Base-by-base conservation (phyloP, 92 coral and sea anemone genomes). In the Parazoanthus atlanticus region DNA sequence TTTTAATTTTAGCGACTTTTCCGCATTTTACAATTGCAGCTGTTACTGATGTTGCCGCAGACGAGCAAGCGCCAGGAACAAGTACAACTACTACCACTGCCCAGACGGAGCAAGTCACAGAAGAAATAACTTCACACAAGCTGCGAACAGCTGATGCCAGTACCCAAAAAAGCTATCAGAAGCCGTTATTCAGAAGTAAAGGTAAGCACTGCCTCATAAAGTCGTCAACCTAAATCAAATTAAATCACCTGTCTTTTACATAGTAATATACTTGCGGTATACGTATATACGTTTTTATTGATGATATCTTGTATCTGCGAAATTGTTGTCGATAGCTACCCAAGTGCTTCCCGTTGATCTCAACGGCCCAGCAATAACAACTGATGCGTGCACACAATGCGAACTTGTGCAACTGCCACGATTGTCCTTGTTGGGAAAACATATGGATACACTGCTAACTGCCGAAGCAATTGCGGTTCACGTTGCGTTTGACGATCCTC, bases 291-390 rank as follows among this genome's bases (percentile, higher is more conserved):
- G 2, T 2, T 76, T 21, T 41, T 76, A 12, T 23, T 43, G 43
- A 36, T 58, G 9, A 76, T 49, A 76, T 75, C 79, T 67, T 67
- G 30, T 25, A 7, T 65, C n/a, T 8, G 38, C 72, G n/a, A 21
- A 16, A 21, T 75, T 76, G 52, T 76, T 46, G 49, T 46, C n/a
- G n/a, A 46, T 46, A 46, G 81, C 81, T 77, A 77, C 81, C n/a
- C 81, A 43, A 77, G 81, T 77, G 61, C 81, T 77, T 28, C 81
- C 81, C n/a, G 41, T 23, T 40, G 81, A 77, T 8, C 41, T 77
- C 56, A 52, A 43, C 34, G 61, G 47, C 11, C 56, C 81, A 77
- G 10, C 43, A 77, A 77, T 4, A 77, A 77, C 81, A 77, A 8
- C 28, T 29, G 84, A 79, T 79, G 11, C 29, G 26, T 49, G 84